Evolutionary conservation across 2,888 invertebrate species (phyloP).

Genomic region (Ypsolopha scabrella): DNA sequence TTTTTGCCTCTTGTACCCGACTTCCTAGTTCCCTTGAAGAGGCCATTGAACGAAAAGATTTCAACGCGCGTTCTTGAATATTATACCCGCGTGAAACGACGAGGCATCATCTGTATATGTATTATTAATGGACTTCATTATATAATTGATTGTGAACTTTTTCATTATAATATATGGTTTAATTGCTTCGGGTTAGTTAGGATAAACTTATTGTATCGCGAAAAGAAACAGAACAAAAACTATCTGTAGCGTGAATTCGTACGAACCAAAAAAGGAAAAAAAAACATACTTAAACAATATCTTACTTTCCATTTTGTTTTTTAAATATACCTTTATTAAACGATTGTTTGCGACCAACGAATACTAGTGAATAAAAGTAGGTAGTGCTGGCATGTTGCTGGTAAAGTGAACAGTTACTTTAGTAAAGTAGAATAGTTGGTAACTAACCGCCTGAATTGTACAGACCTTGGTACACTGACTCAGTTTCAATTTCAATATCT

Average conservation of each 20-base stretch:
- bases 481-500: conserved; percentile 57
- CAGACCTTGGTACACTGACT: conserved; percentile 64
- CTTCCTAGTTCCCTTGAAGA: conserved; percentile 52
- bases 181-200: not conserved
- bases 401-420: conserved; percentile 28
- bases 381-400: not conserved
- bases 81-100: not conserved
- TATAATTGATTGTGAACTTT: not conserved
- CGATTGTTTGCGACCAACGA: too few relatives aligned
- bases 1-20: conserved; percentile 26
- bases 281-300: not conserved
- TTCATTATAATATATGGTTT: not conserved
- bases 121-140: conserved; percentile 7
- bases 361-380: too few relatives aligned
- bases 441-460: conserved; percentile 41
- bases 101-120: conserved; percentile 2
- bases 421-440: conserved; percentile 15
- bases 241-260: not conserved
- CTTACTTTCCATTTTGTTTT: too few relatives aligned
- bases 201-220: too few relatives aligned
- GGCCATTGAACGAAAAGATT: conserved; percentile 23
- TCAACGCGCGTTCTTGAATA: conserved; percentile 20
- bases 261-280: not conserved
- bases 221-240: too few relatives aligned
- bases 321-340: too few relatives aligned